Percentiles rank a stretch among this genome's conserved stretches.
phyloP scores from a whole-genome alignment of 2,888 invertebrate genomes.

The Himalopsyche tibetana region DNA sequence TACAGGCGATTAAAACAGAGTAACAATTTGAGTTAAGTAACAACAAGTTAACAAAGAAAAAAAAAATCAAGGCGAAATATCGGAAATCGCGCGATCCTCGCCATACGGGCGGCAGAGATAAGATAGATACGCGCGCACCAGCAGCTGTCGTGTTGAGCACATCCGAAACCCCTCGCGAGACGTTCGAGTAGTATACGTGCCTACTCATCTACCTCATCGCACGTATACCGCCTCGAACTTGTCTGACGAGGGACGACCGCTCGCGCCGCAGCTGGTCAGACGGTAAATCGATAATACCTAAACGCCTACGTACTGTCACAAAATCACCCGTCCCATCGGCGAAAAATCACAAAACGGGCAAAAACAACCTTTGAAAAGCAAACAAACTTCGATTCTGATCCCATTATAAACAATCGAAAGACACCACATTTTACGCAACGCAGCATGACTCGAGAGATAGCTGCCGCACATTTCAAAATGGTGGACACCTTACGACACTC shows the following conservation, averaged over 20 bases:
- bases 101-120: neutral
- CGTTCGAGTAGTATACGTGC: neutral
- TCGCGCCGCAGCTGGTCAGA: conserved; percentile 53
- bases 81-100: conserved; percentile 12
- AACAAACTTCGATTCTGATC: conserved; percentile 37
- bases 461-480: conserved; percentile 73
- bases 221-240: conserved; percentile 43
- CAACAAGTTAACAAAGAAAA: neutral
- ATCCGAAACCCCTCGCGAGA: conserved; percentile 16
- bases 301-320: conserved; percentile 58
- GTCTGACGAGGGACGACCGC: conserved; percentile 39
- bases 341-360: neutral
- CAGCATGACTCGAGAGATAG: conserved; percentile 56
- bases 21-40: conserved; percentile 13
- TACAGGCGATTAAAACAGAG: conserved; percentile 40
- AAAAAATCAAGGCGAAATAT: neutral
- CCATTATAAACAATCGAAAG: neutral
- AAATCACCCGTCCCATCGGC: conserved; percentile 54
- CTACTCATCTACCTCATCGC: conserved; percentile 25
- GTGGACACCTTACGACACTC: conserved; percentile 80
- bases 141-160: conserved; percentile 26
- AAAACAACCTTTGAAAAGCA: conserved; percentile 44
- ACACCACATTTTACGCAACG: conserved; percentile 39
- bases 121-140: conserved; percentile 9
- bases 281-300: conserved; percentile 59